Evolutionary conservation across 2,888 invertebrate species (phyloP).

Genomic region (Xestoiulus laeticollis): DNA sequence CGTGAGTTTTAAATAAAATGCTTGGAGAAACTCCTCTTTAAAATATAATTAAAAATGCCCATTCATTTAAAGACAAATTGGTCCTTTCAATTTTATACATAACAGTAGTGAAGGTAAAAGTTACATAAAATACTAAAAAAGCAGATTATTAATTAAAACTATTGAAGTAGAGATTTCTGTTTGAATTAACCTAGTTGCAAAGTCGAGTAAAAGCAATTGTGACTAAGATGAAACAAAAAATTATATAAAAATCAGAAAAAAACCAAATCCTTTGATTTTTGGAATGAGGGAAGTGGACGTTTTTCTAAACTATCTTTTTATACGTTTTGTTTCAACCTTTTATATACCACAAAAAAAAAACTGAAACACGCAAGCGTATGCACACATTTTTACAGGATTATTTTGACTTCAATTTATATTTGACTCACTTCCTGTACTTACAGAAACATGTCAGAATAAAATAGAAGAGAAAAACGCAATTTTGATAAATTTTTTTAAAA

Average conservation of each 20-base stretch:
- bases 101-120: background rate
- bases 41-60: background rate
- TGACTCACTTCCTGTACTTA: slow-evolving; percentile 11
- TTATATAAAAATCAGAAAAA: background rate
- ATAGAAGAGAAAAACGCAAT: background rate
- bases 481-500: background rate
- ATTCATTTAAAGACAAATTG: background rate
- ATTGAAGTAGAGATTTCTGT: slow-evolving; percentile 22
- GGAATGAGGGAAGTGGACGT: slow-evolving; percentile 43
- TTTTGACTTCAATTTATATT: slow-evolving; percentile 6
- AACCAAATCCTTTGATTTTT: slow-evolving; percentile 6
- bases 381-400: slow-evolving; percentile 13
- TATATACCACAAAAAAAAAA: background rate
- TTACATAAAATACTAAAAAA: background rate
- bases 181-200: slow-evolving; percentile 7
- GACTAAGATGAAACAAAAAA: background rate
- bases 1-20: background rate
- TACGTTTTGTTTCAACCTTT: background rate
- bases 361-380: background rate
- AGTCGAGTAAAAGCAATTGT: background rate
- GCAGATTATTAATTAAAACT: slow-evolving; percentile 11
- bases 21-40: background rate
- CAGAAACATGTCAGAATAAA: slow-evolving; percentile 35
- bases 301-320: slow-evolving; percentile 32
- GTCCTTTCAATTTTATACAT: background rate